Evolutionary conservation across 2,113 vertebrate genomes (phyloP), one percentile per base, ranked within the genome.

Genomic region (Manacus vitellinus): DNA sequence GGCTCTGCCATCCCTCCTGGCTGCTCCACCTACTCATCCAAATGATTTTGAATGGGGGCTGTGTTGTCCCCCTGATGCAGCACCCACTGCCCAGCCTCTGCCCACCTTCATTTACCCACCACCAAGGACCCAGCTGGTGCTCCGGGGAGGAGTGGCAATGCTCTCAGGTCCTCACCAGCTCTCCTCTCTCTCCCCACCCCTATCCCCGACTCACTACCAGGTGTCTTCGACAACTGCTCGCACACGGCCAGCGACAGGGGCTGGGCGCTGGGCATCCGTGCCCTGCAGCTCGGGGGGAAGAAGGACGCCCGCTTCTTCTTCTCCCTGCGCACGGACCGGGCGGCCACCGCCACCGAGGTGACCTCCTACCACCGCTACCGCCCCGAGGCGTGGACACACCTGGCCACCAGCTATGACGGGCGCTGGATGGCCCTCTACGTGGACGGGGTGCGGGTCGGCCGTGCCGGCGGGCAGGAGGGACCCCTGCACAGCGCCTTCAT

Each of bases 221-320:
- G 99, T 49, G 96, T 99, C 67, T 99, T 99, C 88, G 99, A 99
- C 98, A 99, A 99, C 98, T 99, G 99, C 95, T 99, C 99, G 8
- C 98, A 99, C 88, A 97, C 97, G 0, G 91, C 98, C 96, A 99
- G 97, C 55, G 98, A 99, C 92, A 99, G 98, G 96, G 99, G 99
- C 88, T 99, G 99, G 99, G 98, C 98, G 1, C 97, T 99, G 43
- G 99, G 99, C 14, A 99, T 99, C 92, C 98, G 91, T 6, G 98
- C 98, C 4, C 85, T 97, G 92, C 98, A 99, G 85, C 97, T 98
- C 4, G 31, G 63, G 0, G 98, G 98, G 83, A 98, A 97, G 96
- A 99, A 97, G 96, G 99, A 99, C 1, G 99, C 99, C 16, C 98
- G 98, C 62, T 99, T 99, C 98, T 99, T 99, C 98, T 99, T 99